Conservation (phyloP, 2,888 invertebrate species). For the Bellardia pandia region DNA sequence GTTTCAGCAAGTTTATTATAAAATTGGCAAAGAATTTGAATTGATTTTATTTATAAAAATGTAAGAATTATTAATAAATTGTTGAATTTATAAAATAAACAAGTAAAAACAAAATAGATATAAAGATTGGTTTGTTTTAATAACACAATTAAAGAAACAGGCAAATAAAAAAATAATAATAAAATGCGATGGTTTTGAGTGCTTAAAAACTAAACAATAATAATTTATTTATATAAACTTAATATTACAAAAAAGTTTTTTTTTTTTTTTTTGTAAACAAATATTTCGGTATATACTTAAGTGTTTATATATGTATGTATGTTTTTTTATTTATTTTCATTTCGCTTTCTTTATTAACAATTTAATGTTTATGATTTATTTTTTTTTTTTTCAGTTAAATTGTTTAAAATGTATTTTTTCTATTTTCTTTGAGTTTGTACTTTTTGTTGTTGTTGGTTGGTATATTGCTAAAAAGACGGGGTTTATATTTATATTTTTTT, state of each 20-base stretch:
- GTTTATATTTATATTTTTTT: slow-evolving; percentile 25
- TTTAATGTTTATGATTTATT: slow-evolving; percentile 2
- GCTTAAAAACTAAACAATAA: slow-evolving; percentile 69
- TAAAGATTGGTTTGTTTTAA: slow-evolving; percentile 20
- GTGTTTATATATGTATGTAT: slow-evolving; percentile 23
- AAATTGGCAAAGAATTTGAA: too few species aligned
- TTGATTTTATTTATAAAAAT: too few species aligned
- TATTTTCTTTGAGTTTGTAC: slow-evolving; percentile 73
- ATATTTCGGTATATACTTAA: neutral
- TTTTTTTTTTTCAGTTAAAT: slow-evolving; percentile 33
- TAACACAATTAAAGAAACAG: slow-evolving; percentile 22
- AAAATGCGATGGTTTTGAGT: slow-evolving; percentile 74
- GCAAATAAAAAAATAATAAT: slow-evolving; percentile 41
- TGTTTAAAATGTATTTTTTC: slow-evolving; percentile 68
- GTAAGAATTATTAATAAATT: too few species aligned
- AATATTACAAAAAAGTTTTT: slow-evolving; percentile 50
- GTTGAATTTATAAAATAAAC: too few species aligned
- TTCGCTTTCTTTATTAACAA: slow-evolving; percentile 44
- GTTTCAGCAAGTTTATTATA: too few species aligned
- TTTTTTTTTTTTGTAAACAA: slow-evolving; percentile 8
- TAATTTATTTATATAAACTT: slow-evolving; percentile 57
- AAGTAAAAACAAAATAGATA: too few species aligned
- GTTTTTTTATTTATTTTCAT: slow-evolving; percentile 7
- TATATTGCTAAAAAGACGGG: slow-evolving; percentile 69
- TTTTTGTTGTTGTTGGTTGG: slow-evolving; percentile 73